Evolutionary conservation across 2,797 vertebrate genomes (phyloP).

Genomic region (Pempheris klunzingeri): DNA sequence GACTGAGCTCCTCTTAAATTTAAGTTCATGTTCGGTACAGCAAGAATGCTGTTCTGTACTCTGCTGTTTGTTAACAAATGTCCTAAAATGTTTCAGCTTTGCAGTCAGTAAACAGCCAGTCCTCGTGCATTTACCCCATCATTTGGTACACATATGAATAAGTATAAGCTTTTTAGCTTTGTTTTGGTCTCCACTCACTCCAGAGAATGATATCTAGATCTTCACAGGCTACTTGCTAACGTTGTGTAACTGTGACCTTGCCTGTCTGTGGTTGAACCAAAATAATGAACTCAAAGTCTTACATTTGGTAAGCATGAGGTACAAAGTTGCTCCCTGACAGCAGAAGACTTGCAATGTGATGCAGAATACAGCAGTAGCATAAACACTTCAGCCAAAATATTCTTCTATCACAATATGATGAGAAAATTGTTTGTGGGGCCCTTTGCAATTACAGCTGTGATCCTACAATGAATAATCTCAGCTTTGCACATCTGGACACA

Average conservation of each 20-base stretch:
- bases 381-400: slow-evolving; percentile 42
- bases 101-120: neutral
- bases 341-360: slow-evolving; percentile 10
- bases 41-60: neutral
- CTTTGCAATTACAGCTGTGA: slow-evolving; percentile 63
- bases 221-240: neutral
- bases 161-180: neutral
- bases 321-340: slow-evolving; percentile 16
- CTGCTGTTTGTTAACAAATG: neutral
- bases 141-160: neutral
- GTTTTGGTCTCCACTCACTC: neutral
- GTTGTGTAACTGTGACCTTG: neutral
- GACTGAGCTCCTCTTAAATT: slow-evolving; percentile 9
- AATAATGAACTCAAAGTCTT: neutral
- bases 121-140: neutral
- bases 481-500: slow-evolving; percentile 71
- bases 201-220: neutral
- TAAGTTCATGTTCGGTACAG: slow-evolving; percentile 39
- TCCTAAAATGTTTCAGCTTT: slow-evolving; percentile 5
- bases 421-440: slow-evolving; percentile 63
- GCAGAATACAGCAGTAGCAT: slow-evolving; percentile 52
- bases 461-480: slow-evolving; percentile 40
- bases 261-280: neutral
- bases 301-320: slow-evolving; percentile 1
- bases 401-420: slow-evolving; percentile 56